Evolutionary conservation across 2,113 vertebrate genomes (phyloP), one percentile per base, ranked within the genome.

Genomic region (Lycaon pictus): DNA sequence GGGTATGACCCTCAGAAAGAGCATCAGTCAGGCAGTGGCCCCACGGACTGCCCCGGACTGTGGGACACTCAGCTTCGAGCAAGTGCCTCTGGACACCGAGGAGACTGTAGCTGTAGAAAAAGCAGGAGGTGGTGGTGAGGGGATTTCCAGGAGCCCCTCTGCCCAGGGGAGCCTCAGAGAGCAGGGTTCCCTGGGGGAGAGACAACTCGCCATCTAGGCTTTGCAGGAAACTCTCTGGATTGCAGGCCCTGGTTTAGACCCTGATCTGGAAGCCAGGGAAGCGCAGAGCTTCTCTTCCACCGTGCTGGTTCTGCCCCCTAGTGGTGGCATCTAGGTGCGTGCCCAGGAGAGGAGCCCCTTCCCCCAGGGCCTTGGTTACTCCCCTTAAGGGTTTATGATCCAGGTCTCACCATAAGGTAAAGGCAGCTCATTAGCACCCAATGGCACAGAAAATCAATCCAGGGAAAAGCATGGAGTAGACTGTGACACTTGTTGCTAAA

Each of bases 221-320:
- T 7, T 10, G 5, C 43, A 4, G 53, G 43, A 32, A 19, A 37
- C 43, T 83, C 8, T 55, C 12, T 4, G 23, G 22, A 3, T 0
- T 2, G 35, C 23, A 1, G 27, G 11, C 32, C 53, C 60, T 4
- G 35, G 3, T 35, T 2, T 0, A 4, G 4, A 7, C 25, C n/a
- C 1, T 2, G n/a, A 1, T 1, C 29, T 3, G 65, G 65, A 51
- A 9, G 62, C 3, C 2, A 1, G 0, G 2, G 20, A 3, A 4
- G 23, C 12, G 2, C 4, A 0, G 7, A 17, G 71, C 62, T 37
- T 9, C 56, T 58, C 43, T 43, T 27, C 77, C 37, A 0, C 32
- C 0, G 13, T 3, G 84, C 79, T 37, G 62, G 22, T 35, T 48
- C 55, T 0, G 85, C 79, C 85, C 89, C 85, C 93, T 93, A 0